Conservation (phyloP, 1,140 invertebrate genomes). For the Anagrus nilaparvatae region DNA sequence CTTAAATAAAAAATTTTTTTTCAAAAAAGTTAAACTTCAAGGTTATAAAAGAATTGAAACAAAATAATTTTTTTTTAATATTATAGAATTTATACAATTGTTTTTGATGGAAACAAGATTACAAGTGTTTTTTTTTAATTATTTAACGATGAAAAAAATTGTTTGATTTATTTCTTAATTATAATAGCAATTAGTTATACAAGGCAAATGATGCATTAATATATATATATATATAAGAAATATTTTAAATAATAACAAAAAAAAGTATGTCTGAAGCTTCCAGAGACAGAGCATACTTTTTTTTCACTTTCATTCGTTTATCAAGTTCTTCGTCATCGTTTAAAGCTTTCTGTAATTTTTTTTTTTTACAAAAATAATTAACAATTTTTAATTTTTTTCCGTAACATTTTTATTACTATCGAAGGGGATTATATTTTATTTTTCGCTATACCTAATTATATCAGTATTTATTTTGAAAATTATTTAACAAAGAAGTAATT, state of each 20-base stretch:
- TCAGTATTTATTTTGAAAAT: constrained; percentile 24
- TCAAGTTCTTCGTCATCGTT: constrained; percentile 7
- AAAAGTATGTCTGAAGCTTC: constrained; percentile 37
- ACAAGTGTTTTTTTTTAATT: constrained; percentile 29
- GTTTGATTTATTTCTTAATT: constrained; percentile 21
- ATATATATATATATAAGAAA: too few relatives aligned
- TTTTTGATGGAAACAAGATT: constrained; percentile 35
- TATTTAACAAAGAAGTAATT: constrained; percentile 25
- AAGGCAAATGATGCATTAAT: constrained; percentile 16
- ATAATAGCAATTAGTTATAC: constrained; percentile 19
- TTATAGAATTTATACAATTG: constrained; percentile 31
- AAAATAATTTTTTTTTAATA: constrained; percentile 18
- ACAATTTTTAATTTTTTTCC: constrained; percentile 35
- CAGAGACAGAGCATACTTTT: constrained; percentile 31
- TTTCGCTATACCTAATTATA: constrained; percentile 27
- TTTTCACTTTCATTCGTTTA: constrained; percentile 12
- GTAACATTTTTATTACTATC: constrained; percentile 35
- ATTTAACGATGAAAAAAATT: constrained; percentile 19
- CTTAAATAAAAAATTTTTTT: constrained; percentile 4
- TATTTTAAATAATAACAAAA: constrained; percentile 33
- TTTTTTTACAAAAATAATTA: constrained; percentile 40
- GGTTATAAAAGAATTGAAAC: constrained; percentile 14
- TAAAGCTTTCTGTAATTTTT: constrained; percentile 4
- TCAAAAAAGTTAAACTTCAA: constrained; percentile 3
- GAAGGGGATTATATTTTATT: constrained; percentile 28